Evolutionary conservation across 1,140 invertebrate species (phyloP).

Genomic region (Andrena cerasifolii): DNA sequence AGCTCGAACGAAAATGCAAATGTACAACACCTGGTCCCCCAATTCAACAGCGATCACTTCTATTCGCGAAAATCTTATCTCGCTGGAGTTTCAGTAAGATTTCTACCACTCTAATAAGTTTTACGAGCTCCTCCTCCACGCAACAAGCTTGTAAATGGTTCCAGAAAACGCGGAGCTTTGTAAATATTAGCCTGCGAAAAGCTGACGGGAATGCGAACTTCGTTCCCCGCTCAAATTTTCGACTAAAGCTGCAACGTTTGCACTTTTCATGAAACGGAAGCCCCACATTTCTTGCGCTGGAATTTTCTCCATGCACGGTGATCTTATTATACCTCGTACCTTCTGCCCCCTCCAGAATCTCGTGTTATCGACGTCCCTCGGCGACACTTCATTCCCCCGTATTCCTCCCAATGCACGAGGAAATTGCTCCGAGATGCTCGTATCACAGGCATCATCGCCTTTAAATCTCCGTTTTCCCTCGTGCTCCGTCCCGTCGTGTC

Average conservation of each 20-base stretch:
- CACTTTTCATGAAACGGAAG: slow-evolving; percentile 2
- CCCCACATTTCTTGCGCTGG: background rate
- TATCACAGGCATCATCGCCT: background rate
- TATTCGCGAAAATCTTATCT: no score
- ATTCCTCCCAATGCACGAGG: background rate
- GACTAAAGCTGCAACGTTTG: background rate
- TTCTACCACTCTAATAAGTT: no score
- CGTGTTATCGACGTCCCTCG: no score
- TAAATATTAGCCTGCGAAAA: no score
- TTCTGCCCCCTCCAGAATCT: background rate
- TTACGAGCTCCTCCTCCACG: no score
- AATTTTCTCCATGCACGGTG: background rate
- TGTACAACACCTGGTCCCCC: no score
- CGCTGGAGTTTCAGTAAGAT: no score
- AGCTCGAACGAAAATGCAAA: background rate
- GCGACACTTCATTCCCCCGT: background rate
- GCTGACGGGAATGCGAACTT: no score
- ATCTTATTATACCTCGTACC: background rate
- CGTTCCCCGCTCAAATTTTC: background rate
- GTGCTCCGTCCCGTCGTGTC: background rate
- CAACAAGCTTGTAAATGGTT: no score
- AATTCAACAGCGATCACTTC: no score
- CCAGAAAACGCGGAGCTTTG: no score
- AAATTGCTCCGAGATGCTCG: background rate
- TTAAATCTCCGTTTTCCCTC: background rate